Evolutionary conservation across 2,888 invertebrate species (phyloP).

Genomic region (Drosophila mimetica): DNA sequence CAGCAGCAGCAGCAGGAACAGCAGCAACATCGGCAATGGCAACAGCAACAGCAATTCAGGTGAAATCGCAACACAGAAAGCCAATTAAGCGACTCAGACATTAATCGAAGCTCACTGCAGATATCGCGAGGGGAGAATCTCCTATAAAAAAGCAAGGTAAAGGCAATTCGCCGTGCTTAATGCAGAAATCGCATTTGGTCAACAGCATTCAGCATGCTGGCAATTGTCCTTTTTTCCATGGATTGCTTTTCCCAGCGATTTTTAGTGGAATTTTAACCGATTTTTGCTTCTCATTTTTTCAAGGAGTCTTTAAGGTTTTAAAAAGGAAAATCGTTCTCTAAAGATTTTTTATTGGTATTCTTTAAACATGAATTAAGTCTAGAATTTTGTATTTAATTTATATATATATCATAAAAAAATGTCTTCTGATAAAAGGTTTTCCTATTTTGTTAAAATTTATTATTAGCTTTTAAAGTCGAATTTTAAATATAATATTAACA

Average conservation of each 20-base stretch:
- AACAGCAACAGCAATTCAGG: constrained; percentile 45
- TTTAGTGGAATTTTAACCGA: neutral
- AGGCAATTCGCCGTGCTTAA: constrained; percentile 30
- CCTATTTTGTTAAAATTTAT: too few species aligned
- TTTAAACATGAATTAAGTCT: too few species aligned
- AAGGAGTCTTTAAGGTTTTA: too few species aligned
- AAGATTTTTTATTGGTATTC: too few species aligned
- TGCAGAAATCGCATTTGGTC: constrained; percentile 49
- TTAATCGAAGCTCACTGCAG: constrained; percentile 62
- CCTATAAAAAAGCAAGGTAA: constrained; percentile 28
- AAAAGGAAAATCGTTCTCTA: too few species aligned
- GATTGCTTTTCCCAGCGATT: neutral
- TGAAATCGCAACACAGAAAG: constrained; percentile 77
- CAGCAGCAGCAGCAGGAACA: constrained; percentile 1
- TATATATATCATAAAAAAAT: too few species aligned
- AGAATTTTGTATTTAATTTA: too few species aligned
- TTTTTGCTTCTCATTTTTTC: too few species aligned
- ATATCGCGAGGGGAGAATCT: constrained; percentile 21
- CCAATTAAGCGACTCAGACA: constrained; percentile 68
- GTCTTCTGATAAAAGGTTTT: too few species aligned
- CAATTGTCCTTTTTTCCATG: constrained; percentile 45
- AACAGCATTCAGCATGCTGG: constrained; percentile 11
- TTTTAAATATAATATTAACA: too few species aligned
- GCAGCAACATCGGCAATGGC: constrained; percentile 1
- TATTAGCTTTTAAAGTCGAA: too few species aligned